phyloP scores from a whole-genome alignment of 2,888 invertebrate genomes.

The Tetanocera ferruginea region DNA sequence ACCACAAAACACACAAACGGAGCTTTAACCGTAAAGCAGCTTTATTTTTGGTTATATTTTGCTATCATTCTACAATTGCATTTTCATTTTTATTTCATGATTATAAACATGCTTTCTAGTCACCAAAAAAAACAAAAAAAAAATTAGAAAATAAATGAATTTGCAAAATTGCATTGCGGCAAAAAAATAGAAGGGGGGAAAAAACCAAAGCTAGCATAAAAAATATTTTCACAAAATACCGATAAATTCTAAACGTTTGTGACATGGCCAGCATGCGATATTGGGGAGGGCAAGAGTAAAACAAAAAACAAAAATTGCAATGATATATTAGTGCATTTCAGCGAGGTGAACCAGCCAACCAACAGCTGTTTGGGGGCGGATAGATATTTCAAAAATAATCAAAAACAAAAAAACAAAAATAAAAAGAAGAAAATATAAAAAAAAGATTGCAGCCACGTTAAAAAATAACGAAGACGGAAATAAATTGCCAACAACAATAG shows the following conservation, averaged over 20 bases:
- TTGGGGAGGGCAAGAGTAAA: conserved; percentile 5
- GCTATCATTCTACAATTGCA: too few relatives aligned
- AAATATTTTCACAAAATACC: conserved; percentile 44
- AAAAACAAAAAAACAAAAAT: conserved; percentile 3
- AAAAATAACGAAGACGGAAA: not conserved
- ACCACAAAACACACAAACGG: too few relatives aligned
- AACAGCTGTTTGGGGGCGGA: not conserved
- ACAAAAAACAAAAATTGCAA: not conserved
- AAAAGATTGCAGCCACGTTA: not conserved
- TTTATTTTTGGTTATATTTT: too few relatives aligned
- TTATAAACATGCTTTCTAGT: too few relatives aligned
- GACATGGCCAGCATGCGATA: conserved; percentile 48
- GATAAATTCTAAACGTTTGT: conserved; percentile 49
- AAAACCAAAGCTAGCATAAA: not conserved
- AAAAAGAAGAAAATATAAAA: not conserved
- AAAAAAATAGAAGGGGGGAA: too few relatives aligned
- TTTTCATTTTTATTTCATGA: not conserved
- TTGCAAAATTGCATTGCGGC: too few relatives aligned
- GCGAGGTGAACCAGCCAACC: not conserved
- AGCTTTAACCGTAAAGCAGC: too few relatives aligned
- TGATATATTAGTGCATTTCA: conserved; percentile 20
- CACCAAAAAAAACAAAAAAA: not conserved
- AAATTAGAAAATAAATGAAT: not conserved
- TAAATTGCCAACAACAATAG: conserved; percentile 14
- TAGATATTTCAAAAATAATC: not conserved